A percentile compares a stretch with the other conserved stretches of the same genome.
These are phyloP conservation scores for Riptortus pedestris DNA, from an alignment of 1,140 invertebrate genomes.

Conservation along the genomic window DNA sequence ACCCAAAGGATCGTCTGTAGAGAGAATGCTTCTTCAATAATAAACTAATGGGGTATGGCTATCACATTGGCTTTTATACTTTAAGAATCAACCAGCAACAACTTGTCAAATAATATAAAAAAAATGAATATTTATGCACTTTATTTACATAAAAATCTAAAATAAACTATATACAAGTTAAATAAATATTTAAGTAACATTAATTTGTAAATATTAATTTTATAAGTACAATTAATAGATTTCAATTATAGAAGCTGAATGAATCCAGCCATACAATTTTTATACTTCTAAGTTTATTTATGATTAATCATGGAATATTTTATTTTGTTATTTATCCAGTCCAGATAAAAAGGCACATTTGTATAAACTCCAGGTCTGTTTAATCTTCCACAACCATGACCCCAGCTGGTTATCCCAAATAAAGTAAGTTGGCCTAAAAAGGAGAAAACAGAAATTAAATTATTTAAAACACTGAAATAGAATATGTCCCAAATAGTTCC, in stretches of 20 bases:
- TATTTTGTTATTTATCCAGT: conserved; percentile 51
- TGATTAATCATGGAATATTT: conserved; percentile 15
- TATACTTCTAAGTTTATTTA: no score
- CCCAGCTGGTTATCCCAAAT: conserved; percentile 57
- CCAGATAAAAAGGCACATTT: conserved; percentile 46
- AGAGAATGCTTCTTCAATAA: no score
- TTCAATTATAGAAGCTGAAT: neutral
- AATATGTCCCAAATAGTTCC: no score
- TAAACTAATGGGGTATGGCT: no score
- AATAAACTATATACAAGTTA: neutral
- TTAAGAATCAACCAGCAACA: no score
- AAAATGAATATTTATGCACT: no score
- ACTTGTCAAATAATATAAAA: no score
- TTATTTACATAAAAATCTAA: no score
- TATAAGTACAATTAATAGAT: neutral
- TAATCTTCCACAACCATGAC: conserved; percentile 51
- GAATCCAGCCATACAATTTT: neutral
- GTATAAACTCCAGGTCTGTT: conserved; percentile 63
- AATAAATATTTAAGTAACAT: neutral
- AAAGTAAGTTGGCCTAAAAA: conserved; percentile 35
- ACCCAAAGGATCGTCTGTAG: no score
- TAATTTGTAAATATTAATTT: neutral
- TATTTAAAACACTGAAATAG: no score
- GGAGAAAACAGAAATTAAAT: no score
- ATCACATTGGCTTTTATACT: no score